Percentiles rank a stretch among this genome's conserved stretches.
These are phyloP conservation scores for Hydractinia echinata DNA, from an alignment of 30 jellyfish, hydroid and myxozoan species.

Conservation along the genomic window DNA sequence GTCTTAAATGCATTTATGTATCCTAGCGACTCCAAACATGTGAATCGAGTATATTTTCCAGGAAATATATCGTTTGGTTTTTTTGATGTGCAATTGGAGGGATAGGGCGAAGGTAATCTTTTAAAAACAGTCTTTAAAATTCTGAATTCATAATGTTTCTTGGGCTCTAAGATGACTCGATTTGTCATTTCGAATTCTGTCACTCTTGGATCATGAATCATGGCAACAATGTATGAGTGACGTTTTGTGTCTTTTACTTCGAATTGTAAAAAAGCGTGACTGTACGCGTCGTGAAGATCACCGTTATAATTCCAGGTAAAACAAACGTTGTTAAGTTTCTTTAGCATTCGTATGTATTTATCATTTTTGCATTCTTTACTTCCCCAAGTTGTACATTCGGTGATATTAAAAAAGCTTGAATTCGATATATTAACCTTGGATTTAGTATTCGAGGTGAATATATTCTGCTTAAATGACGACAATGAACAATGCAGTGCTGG, in stretches of 20 bases:
- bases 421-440: slow-evolving; percentile 3
- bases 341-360: background rate
- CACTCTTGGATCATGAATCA: slow-evolving; percentile 24
- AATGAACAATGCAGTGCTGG: background rate
- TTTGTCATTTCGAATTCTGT: slow-evolving; percentile 27
- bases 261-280: slow-evolving; percentile 19
- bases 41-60: slow-evolving; percentile 25
- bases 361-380: slow-evolving; percentile 11
- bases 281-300: slow-evolving; percentile 25
- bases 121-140: slow-evolving; percentile 16
- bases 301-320: slow-evolving; percentile 32
- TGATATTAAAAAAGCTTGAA: slow-evolving; percentile 22
- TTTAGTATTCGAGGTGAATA: no score
- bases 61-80: slow-evolving; percentile 19
- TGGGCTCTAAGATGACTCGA: background rate
- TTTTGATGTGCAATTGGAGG: slow-evolving; percentile 28
- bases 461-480: background rate
- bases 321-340: slow-evolving; percentile 18
- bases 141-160: background rate
- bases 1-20: slow-evolving; percentile 24
- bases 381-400: slow-evolving; percentile 34
- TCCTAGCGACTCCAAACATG: slow-evolving; percentile 19
- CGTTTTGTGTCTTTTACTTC: background rate
- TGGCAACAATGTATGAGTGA: background rate
- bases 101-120: slow-evolving; percentile 30